Conservation (phyloP, 2,113 vertebrate species). For the Corythornis madagascariensis region DNA sequence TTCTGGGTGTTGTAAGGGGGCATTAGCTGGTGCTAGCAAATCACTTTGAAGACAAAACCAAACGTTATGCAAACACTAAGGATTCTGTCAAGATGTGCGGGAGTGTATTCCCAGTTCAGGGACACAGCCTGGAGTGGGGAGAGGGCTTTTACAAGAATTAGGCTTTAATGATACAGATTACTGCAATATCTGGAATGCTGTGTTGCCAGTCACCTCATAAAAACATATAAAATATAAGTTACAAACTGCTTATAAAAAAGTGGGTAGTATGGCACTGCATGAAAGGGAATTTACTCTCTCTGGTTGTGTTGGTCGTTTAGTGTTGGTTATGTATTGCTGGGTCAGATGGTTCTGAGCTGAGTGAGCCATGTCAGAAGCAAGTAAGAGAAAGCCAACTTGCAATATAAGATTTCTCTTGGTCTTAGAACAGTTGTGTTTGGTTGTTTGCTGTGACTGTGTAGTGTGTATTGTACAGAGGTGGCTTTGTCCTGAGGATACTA, state of each 20-base stretch:
- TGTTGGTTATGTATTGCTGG: not conserved
- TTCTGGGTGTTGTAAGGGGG: conserved; percentile 1
- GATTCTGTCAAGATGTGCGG: not conserved
- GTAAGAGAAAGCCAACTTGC: not conserved
- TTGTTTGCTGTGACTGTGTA: not conserved
- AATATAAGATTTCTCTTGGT: not conserved
- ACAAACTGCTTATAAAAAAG: not conserved
- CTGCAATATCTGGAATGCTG: not conserved
- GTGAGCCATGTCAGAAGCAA: not conserved
- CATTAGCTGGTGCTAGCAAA: conserved; percentile 8
- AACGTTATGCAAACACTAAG: not conserved
- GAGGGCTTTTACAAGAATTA: not conserved
- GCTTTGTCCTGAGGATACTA: not conserved
- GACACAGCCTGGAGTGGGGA: not conserved
- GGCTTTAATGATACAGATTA: not conserved
- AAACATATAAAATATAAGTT: not conserved
- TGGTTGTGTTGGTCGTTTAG: not conserved
- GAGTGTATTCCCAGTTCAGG: not conserved
- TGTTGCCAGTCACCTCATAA: not conserved
- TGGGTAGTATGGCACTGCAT: not conserved
- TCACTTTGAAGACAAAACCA: conserved; percentile 1
- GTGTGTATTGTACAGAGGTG: not conserved
- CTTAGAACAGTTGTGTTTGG: rapidly evolving
- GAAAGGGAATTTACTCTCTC: not conserved
- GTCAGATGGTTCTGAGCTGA: not conserved